These are phyloP conservation scores for Drosophila novamexicana DNA, from an alignment of 1,140 invertebrate genomes.

Conservation along the genomic window DNA sequence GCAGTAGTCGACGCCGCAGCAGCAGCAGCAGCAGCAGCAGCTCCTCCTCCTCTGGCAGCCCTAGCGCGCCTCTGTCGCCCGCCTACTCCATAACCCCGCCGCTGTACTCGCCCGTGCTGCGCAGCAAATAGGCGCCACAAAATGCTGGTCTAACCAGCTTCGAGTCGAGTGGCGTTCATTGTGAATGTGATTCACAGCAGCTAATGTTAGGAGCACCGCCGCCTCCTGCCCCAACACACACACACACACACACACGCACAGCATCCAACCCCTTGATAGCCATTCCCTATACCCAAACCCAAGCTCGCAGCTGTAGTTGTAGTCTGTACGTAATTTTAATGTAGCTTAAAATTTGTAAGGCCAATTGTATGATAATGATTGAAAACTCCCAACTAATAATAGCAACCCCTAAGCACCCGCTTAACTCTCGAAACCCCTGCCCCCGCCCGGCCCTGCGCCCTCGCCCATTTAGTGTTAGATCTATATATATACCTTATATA, in stretches of 20 bases:
- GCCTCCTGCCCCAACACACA: not conserved
- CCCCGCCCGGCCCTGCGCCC: no score
- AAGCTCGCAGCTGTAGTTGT: conserved; percentile 1
- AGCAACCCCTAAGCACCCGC: not conserved
- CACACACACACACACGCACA: no score
- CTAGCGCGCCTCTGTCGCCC: conserved; percentile 28
- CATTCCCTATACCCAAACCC: not conserved
- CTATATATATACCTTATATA: conserved; percentile 11
- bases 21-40: conserved; percentile 6
- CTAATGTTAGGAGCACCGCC: not conserved
- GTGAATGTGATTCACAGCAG: conserved; percentile 30
- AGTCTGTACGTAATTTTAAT: conserved; percentile 41
- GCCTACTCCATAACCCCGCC: conserved; percentile 59
- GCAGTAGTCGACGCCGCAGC: not conserved
- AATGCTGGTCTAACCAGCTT: conserved; percentile 19
- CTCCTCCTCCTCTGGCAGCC: not conserved
- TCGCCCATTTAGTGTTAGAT: not conserved
- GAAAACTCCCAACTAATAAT: not conserved
- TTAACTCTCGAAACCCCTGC: not conserved
- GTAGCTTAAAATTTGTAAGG: conserved; percentile 45
- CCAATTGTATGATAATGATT: conserved; percentile 46
- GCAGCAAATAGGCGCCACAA: not conserved
- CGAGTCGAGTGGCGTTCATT: not conserved
- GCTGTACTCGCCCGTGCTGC: conserved; percentile 51
- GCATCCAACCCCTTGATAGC: not conserved